Evolutionary conservation across 2,888 invertebrate species (phyloP), one percentile per base, ranked within the genome.

Genomic region (Meta bourneti): DNA sequence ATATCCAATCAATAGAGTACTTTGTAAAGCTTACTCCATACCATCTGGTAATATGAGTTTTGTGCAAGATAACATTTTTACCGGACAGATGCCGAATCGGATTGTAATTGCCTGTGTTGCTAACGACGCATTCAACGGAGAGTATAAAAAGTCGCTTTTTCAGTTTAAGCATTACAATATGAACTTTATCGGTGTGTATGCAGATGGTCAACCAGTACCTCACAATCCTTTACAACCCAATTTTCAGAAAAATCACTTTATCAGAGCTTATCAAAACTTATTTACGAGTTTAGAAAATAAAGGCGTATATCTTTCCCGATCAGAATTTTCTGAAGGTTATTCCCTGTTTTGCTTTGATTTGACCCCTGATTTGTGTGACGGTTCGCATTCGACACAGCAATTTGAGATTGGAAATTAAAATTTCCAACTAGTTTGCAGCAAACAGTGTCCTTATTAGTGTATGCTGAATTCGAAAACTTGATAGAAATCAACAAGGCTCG

Each of bases 291-390:
- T 92, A 4, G 93, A 93, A 48, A 93, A 94, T 54, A 86, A 93
- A 20, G 93, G 93, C 5, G 93, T 94, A 71, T 72, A 77, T 52
- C 92, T 94, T 52, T 84, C 85, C 9, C 75, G 94, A 19, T 9
- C 20, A 48, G 80, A 85, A 19, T 90, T 70, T 72, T 8, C 49
- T 13, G n/a, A 72, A 11, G 94, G 94, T 0, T 93, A 93, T 71
- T 92, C 92, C 78, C 79, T 94, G 0, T 93, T 93, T 52, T 94
- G 93, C 11, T 94, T 94, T 74, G 94, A 94, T 85, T 84, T 94
- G 2, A 94, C 93, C 5, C 94, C 94, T 6, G 94, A 94, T 93
- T 81, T 94, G 2, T 93, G 88, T 20, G 70, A 52, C 9, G 51
- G 70, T 7, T 52, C 51, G 7, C 90, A 70, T 85, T 0, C 77